Conservation (phyloP, 2,888 invertebrate genomes). For the Alloplasta piceator region DNA sequence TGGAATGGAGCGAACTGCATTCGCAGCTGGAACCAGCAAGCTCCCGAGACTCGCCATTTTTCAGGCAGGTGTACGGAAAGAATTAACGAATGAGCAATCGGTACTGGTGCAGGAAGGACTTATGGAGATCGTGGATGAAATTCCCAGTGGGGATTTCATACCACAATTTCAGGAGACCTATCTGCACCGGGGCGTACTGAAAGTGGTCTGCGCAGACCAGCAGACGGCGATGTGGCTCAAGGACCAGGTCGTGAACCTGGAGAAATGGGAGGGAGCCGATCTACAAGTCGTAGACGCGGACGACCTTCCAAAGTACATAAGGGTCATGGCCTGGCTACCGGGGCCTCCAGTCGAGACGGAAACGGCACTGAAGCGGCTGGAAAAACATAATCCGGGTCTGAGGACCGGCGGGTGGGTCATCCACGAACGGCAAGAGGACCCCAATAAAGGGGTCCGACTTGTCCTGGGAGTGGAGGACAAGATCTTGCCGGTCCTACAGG, state of each 20-base stretch:
- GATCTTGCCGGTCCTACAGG: constrained; percentile 28
- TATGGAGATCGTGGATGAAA: background rate
- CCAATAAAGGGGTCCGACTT: too few relatives aligned
- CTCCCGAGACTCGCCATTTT: constrained; percentile 4
- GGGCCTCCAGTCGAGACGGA: background rate
- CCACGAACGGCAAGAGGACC: too few relatives aligned
- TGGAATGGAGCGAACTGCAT: constrained; percentile 15
- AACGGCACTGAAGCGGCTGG: constrained; percentile 49
- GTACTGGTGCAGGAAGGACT: constrained; percentile 13
- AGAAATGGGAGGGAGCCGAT: constrained; percentile 17
- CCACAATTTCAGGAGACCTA: constrained; percentile 23
- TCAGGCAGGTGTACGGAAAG: background rate
- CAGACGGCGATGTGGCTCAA: constrained; percentile 6
- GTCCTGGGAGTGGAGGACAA: too few relatives aligned
- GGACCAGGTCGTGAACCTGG: background rate
- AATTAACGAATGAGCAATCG: background rate
- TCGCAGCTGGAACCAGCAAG: background rate
- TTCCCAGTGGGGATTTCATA: constrained; percentile 17
- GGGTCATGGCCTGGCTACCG: constrained; percentile 11
- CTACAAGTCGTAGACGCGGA: constrained; percentile 13
- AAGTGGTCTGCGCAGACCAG: constrained; percentile 7
- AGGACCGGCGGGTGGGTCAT: too few relatives aligned
- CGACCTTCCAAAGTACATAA: constrained; percentile 7
- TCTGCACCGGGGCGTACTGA: constrained; percentile 2
- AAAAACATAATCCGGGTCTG: constrained; percentile 30